These are phyloP conservation scores for Caerostris darwini DNA, from an alignment of 1,140 invertebrate species.

Conservation along the genomic window DNA sequence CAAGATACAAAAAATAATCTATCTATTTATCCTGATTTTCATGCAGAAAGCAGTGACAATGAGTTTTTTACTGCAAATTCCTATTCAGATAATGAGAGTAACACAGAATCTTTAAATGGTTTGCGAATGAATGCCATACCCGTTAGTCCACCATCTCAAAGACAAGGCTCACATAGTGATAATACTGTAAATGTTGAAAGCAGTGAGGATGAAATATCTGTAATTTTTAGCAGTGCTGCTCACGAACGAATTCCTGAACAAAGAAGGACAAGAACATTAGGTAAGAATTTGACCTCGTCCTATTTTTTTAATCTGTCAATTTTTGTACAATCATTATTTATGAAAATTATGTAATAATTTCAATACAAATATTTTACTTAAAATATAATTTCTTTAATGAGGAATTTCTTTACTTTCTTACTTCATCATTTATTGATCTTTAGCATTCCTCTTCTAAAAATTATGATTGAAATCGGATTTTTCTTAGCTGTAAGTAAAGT, in stretches of 20 bases:
- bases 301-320: no score
- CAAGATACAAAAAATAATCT: neutral
- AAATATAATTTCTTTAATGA: no score
- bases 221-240: conserved; percentile 50
- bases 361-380: no score
- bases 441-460: no score
- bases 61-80: conserved; percentile 77
- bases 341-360: no score
- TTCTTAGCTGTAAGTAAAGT: no score
- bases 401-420: no score
- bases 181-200: conserved; percentile 43
- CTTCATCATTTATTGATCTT: no score
- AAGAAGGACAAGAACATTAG: conserved; percentile 56
- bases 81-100: conserved; percentile 74
- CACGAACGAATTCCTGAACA: conserved; percentile 6
- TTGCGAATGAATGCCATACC: neutral
- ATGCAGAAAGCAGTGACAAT: conserved; percentile 72
- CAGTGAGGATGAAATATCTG: conserved; percentile 75
- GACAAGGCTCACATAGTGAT: neutral
- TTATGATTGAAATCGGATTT: no score
- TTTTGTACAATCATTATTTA: no score
- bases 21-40: conserved; percentile 64
- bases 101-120: conserved; percentile 40
- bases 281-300: neutral
- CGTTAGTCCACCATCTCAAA: neutral